These are phyloP conservation scores for Oreochromis grahami DNA, from an alignment of 2,797 vertebrate genomes.

Conservation along the genomic window DNA sequence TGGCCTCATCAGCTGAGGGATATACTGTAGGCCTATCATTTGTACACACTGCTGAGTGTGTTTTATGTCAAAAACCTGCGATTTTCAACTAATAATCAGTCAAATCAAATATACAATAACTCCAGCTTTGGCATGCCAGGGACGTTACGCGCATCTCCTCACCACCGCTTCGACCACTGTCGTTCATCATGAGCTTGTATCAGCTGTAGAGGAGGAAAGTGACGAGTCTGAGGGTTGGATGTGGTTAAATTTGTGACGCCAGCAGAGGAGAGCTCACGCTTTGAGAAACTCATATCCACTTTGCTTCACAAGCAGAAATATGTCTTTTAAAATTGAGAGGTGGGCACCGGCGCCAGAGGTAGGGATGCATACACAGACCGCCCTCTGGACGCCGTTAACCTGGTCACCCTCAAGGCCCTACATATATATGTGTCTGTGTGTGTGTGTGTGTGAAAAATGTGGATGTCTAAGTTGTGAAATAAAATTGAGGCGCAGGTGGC, in stretches of 20 bases:
- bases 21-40: fast-evolving
- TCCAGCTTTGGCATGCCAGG: background rate
- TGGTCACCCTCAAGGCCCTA: no score
- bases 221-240: conserved; percentile 2
- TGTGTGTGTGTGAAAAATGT: no score
- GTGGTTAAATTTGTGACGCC: background rate
- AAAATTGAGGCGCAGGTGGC: no score
- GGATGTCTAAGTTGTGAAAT: no score
- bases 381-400: no score
- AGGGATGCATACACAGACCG: no score
- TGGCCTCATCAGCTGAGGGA: background rate
- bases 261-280: conserved; percentile 2
- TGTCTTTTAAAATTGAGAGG: no score
- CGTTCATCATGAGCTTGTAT: background rate
- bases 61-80: background rate
- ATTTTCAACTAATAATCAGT: background rate
- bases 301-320: background rate
- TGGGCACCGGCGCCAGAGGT: no score
- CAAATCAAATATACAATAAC: background rate
- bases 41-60: background rate
- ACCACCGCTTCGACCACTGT: background rate
- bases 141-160: background rate
- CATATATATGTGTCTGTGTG: no score
- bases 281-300: background rate
- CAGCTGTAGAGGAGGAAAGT: background rate